Percentiles rank a stretch among this genome's conserved stretches.
Evolutionary conservation across 2,888 invertebrate genomes (phyloP).

Genomic region (Exocentrus adspersus): DNA sequence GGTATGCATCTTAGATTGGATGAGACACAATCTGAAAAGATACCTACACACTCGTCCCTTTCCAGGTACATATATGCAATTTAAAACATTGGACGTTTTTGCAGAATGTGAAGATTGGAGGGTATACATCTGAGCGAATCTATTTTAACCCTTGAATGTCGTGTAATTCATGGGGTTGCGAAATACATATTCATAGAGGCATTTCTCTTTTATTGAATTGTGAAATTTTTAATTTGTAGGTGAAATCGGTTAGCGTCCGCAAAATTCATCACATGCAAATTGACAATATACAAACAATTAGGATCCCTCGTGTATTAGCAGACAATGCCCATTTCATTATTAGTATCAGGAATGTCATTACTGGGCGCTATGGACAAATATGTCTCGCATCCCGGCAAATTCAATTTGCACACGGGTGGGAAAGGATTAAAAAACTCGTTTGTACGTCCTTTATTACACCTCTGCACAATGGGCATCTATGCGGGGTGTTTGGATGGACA

Average conservation of each 20-base stretch:
- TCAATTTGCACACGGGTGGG: constrained; percentile 58
- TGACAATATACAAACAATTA: constrained; percentile 65
- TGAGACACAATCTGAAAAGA: no score
- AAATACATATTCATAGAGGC: constrained; percentile 44
- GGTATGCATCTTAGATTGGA: no score
- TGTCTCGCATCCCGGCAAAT: constrained; percentile 59
- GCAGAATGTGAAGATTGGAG: no score
- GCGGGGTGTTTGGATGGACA: constrained; percentile 45
- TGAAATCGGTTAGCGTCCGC: constrained; percentile 45
- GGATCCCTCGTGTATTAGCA: constrained; percentile 61
- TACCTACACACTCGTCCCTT: no score
- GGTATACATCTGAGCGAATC: not conserved
- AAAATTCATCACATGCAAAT: constrained; percentile 62
- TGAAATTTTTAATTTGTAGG: constrained; percentile 49
- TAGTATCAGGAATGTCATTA: constrained; percentile 63
- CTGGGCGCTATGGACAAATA: constrained; percentile 58
- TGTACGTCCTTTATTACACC: constrained; percentile 55
- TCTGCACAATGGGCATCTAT: constrained; percentile 50
- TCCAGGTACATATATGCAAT: no score
- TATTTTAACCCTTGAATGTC: constrained; percentile 28
- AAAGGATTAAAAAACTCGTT: constrained; percentile 57
- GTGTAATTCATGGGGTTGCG: constrained; percentile 39
- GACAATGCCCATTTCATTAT: constrained; percentile 63
- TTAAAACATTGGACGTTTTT: no score
- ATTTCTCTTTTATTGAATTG: constrained; percentile 49